Evolutionary conservation across 2,113 vertebrate species (phyloP).

Genomic region (Melanocharis versteri): DNA sequence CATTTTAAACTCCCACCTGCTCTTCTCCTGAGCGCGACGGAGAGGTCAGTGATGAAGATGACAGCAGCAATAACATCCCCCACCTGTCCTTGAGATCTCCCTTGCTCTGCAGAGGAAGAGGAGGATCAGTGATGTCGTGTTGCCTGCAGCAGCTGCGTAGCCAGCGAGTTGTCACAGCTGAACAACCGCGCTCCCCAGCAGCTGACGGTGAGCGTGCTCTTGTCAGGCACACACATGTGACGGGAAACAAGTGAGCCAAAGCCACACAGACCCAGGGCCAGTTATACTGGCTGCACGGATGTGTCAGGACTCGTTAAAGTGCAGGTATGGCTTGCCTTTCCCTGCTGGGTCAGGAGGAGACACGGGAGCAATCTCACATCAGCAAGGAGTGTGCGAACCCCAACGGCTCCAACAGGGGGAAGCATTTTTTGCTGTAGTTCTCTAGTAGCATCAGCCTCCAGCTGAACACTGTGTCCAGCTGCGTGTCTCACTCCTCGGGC

Average conservation of each 20-base stretch:
- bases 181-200: not conserved
- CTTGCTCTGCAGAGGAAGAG: constrained; percentile 17
- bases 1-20: not conserved
- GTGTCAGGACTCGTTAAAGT: not conserved
- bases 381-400: not conserved
- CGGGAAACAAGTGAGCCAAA: not conserved
- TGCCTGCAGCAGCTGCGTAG: not conserved
- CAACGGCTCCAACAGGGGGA: not conserved
- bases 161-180: not conserved
- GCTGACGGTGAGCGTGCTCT: fast-evolving
- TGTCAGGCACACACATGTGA: not conserved
- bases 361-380: not conserved
- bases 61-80: not conserved
- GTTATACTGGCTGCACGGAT: not conserved
- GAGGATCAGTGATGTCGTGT: not conserved
- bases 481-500: not conserved
- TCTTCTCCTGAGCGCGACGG: not conserved
- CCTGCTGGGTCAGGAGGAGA: not conserved
- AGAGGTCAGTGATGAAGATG: constrained; percentile 16
- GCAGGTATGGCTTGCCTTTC: not conserved
- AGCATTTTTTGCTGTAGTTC: not conserved
- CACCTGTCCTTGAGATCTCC: not conserved
- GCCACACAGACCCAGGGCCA: not conserved
- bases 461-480: not conserved
- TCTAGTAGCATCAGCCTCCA: not conserved